Conservation (phyloP, 2,797 vertebrate species). For the Rachycentron canadum region DNA sequence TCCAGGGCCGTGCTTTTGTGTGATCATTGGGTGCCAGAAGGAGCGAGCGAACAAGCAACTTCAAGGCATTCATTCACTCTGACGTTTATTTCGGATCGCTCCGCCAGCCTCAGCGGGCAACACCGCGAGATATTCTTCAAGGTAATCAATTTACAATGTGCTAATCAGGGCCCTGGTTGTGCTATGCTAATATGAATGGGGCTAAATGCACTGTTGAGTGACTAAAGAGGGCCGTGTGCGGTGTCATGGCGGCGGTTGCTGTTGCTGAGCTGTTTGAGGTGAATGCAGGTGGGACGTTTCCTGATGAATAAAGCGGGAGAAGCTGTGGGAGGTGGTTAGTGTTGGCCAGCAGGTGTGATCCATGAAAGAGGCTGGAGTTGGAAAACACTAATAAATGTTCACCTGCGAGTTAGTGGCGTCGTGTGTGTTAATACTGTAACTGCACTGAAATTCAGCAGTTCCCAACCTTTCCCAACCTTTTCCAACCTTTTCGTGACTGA, state of each 20-base stretch:
- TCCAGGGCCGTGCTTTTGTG: constrained; percentile 23
- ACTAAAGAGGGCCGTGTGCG: constrained; percentile 5
- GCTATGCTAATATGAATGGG: not conserved
- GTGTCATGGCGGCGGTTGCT: not conserved
- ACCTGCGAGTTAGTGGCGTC: not conserved
- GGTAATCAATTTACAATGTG: constrained; percentile 44
- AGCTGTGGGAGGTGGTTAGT: not conserved
- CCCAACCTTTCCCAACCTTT: too few relatives aligned
- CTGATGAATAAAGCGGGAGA: constrained; percentile 19
- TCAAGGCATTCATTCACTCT: constrained; percentile 31
- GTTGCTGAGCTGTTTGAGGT: constrained; percentile 11
- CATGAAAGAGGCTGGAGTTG: not conserved
- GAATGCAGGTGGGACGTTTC: constrained; percentile 21
- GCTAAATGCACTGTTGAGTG: constrained; percentile 26
- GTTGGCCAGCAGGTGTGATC: constrained; percentile 15
- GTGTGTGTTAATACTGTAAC: too few relatives aligned
- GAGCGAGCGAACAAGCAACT: constrained; percentile 1
- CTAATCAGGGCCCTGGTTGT: constrained; percentile 49
- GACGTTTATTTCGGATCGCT: constrained; percentile 9
- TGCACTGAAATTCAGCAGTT: too few relatives aligned
- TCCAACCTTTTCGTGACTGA: too few relatives aligned
- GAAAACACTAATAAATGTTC: not conserved
- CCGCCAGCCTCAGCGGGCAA: constrained; percentile 28
- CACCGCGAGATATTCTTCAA: not conserved
- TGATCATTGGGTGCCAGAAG: not conserved